phyloP scores from a whole-genome alignment of 2,113 vertebrate species.

The Vulpes ferrilata region DNA sequence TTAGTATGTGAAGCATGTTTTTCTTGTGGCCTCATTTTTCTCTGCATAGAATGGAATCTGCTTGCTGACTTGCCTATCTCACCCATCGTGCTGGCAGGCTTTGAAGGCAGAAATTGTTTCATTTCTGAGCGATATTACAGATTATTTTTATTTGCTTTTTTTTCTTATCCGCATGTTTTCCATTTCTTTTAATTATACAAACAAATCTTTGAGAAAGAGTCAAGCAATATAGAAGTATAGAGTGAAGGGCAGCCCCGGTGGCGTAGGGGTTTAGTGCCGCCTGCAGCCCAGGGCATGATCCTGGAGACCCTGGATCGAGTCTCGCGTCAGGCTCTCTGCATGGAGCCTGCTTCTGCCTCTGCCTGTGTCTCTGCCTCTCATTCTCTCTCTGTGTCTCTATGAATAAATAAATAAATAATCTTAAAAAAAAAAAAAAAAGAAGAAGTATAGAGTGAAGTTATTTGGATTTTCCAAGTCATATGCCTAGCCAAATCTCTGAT shows the following conservation, averaged over 20 bases:
- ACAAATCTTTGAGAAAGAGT: neutral
- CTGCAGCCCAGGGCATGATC: no score
- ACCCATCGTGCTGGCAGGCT: neutral
- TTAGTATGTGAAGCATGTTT: neutral
- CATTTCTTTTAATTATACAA: neutral
- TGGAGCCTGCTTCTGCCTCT: no score
- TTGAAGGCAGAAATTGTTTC: neutral
- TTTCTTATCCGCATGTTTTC: neutral
- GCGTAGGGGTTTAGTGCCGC: no score
- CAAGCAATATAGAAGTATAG: neutral
- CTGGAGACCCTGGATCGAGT: no score
- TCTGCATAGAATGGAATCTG: neutral
- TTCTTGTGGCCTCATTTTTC: neutral
- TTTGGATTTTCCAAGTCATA: neutral
- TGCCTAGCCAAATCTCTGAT: neutral
- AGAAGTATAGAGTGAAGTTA: neutral
- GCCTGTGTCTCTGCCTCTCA: no score
- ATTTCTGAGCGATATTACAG: neutral
- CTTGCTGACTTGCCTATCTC: neutral
- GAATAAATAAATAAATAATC: no score
- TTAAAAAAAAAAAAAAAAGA: no score
- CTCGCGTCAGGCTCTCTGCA: no score
- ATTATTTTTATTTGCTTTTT: constrained; percentile 19
- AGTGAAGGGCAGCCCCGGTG: neutral
- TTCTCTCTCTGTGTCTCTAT: no score